Conservation (phyloP, 2,888 invertebrate genomes). For the Scaptomyza caliginosa region DNA sequence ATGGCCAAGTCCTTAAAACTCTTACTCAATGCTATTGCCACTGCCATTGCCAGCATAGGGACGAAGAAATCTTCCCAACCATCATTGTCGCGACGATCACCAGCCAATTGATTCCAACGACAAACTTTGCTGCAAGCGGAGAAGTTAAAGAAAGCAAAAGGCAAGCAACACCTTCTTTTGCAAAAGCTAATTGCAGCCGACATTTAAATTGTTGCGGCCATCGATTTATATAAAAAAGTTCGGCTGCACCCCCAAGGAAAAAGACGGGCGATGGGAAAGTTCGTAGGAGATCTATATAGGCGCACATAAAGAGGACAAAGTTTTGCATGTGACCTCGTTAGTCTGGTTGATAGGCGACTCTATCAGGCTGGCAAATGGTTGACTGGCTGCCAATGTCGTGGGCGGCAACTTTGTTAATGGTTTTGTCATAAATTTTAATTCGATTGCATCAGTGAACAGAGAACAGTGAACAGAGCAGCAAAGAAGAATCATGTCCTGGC, state of each 20-base stretch:
- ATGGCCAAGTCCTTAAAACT: slow-evolving; percentile 11
- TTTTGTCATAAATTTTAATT: slow-evolving; percentile 79
- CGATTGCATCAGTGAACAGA: slow-evolving; percentile 65
- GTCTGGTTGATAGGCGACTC: slow-evolving; percentile 13
- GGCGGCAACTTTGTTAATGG: slow-evolving; percentile 73
- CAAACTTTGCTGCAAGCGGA: slow-evolving; percentile 12
- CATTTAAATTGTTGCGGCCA: slow-evolving; percentile 60
- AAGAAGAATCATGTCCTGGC: background rate
- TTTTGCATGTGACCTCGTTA: slow-evolving; percentile 70
- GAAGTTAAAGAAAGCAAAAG: background rate
- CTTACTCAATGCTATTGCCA: too few species aligned
- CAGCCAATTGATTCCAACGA: slow-evolving; percentile 22
- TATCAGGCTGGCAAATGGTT: slow-evolving; percentile 37
- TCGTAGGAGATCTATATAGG: slow-evolving; percentile 18
- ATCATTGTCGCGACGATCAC: background rate
- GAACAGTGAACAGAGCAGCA: background rate
- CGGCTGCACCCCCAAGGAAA: slow-evolving; percentile 1
- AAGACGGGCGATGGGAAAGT: background rate
- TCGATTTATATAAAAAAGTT: slow-evolving; percentile 65
- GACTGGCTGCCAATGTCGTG: slow-evolving; percentile 51
- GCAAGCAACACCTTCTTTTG: background rate
- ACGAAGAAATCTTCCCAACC: background rate
- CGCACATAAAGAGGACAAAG: slow-evolving; percentile 45
- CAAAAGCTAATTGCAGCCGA: slow-evolving; percentile 51
- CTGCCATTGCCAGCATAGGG: background rate